phyloP scores from a whole-genome alignment of 2,888 invertebrate species.

The Anodontia alba region DNA sequence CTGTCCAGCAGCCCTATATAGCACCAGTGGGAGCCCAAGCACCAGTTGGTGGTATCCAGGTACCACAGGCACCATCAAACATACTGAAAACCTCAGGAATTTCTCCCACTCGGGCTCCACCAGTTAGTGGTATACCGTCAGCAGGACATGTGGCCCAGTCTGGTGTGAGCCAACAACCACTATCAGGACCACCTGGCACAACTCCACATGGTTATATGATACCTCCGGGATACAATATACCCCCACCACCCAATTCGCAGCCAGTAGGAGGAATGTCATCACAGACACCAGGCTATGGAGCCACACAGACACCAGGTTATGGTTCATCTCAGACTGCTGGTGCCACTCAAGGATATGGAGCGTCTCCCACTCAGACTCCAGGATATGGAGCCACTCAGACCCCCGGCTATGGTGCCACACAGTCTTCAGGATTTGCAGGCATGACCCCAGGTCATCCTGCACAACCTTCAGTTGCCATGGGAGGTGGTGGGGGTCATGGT shows the following conservation, averaged over 20 bases:
- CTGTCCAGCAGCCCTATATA: background rate
- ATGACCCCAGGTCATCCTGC: slow-evolving; percentile 44
- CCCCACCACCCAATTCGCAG: slow-evolving; percentile 35
- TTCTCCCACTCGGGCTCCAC: slow-evolving; percentile 20
- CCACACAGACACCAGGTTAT: slow-evolving; percentile 33
- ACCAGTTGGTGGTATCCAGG: slow-evolving; percentile 14
- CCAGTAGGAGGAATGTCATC: background rate
- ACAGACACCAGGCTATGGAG: slow-evolving; percentile 31
- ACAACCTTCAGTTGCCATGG: slow-evolving; percentile 53
- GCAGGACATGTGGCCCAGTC: background rate
- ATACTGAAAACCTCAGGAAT: slow-evolving; percentile 39
- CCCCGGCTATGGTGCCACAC: slow-evolving; percentile 53
- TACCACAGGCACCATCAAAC: slow-evolving; percentile 22
- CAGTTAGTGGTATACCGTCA: background rate
- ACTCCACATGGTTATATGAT: slow-evolving; percentile 49
- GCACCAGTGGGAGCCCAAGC: background rate
- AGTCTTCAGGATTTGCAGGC: slow-evolving; percentile 36
- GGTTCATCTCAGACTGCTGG: slow-evolving; percentile 47
- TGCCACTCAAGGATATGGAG: slow-evolving; percentile 40
- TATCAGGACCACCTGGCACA: slow-evolving; percentile 23
- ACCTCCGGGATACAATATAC: slow-evolving; percentile 48
- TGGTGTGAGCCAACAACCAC: slow-evolving; percentile 8
- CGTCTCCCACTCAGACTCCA: slow-evolving; percentile 28
- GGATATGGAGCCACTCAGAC: slow-evolving; percentile 51
- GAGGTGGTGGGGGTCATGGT: slow-evolving; percentile 1